A percentile compares a stretch with the other conserved stretches of the same genome.
These are phyloP conservation scores for Girardinus metallicus DNA, from an alignment of 2,797 vertebrate species.

Conservation along the genomic window DNA sequence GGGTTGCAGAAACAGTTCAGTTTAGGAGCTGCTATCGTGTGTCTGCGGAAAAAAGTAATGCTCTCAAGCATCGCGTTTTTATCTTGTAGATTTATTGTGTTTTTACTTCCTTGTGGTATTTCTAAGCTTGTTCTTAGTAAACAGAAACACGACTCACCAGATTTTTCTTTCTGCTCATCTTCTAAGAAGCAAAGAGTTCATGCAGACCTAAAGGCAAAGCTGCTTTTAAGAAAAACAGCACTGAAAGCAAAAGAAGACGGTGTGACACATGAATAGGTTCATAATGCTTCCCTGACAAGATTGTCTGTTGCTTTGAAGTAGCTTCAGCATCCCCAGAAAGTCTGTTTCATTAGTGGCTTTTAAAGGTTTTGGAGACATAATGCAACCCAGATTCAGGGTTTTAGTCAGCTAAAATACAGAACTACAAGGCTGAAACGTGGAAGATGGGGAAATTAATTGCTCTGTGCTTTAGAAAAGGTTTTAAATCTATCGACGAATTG, in stretches of 20 bases:
- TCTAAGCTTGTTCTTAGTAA: background rate
- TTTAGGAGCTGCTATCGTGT: background rate
- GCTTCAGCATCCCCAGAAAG: background rate
- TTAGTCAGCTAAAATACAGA: background rate
- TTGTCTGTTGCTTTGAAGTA: background rate
- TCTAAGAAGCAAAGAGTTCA: background rate
- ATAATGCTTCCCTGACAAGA: background rate
- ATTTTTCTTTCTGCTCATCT: background rate
- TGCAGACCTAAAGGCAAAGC: background rate
- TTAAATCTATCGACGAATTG: conserved; percentile 31
- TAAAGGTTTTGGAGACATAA: background rate
- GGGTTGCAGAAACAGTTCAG: background rate
- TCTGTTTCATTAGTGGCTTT: background rate
- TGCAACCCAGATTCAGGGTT: conserved; percentile 1
- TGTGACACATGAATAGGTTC: background rate
- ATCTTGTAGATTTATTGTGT: conserved; percentile 7
- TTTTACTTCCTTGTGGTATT: conserved; percentile 4
- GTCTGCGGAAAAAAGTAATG: background rate
- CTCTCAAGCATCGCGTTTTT: background rate
- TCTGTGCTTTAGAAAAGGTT: conserved; percentile 5
- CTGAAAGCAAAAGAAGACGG: background rate
- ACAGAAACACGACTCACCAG: background rate
- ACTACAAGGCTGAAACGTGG: background rate
- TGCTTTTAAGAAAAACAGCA: background rate
- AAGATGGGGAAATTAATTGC: conserved; percentile 21